phyloP scores from a whole-genome alignment of 2,113 vertebrate species.

The Formicarius rufipectus region DNA sequence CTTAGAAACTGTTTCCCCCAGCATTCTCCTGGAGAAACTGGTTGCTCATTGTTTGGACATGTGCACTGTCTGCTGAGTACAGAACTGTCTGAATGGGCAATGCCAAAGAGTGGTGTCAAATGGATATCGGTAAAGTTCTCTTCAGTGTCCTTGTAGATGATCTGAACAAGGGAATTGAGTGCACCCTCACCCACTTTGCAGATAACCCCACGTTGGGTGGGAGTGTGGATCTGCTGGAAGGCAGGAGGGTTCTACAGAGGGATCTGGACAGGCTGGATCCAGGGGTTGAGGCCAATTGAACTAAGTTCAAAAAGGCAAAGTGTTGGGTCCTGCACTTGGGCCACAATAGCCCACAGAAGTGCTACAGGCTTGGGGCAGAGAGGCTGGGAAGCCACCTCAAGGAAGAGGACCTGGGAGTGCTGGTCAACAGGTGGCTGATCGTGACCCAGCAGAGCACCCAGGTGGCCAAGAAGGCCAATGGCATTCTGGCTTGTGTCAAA shows the following conservation, averaged over 20 bases:
- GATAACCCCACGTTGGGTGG: neutral
- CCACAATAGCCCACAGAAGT: accelerated
- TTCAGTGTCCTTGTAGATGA: neutral
- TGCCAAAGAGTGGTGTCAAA: neutral
- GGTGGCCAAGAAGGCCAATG: neutral
- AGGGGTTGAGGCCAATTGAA: accelerated
- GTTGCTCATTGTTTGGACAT: neutral
- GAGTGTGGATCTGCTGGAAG: neutral
- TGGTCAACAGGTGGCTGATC: neutral
- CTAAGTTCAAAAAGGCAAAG: neutral
- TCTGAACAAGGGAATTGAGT: accelerated
- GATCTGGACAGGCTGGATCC: neutral
- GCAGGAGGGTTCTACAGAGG: neutral
- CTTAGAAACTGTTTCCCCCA: neutral
- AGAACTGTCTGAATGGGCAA: neutral
- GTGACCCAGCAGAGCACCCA: neutral
- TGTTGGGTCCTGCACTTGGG: neutral
- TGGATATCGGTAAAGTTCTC: neutral
- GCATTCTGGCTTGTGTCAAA: neutral
- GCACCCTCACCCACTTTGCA: neutral
- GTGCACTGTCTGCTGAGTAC: neutral
- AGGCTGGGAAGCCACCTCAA: neutral
- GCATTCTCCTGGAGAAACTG: neutral
- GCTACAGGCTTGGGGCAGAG: neutral
- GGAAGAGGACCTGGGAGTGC: neutral